Base-by-base conservation (phyloP, 2,888 invertebrate genomes). In the Melipona beecheii region DNA sequence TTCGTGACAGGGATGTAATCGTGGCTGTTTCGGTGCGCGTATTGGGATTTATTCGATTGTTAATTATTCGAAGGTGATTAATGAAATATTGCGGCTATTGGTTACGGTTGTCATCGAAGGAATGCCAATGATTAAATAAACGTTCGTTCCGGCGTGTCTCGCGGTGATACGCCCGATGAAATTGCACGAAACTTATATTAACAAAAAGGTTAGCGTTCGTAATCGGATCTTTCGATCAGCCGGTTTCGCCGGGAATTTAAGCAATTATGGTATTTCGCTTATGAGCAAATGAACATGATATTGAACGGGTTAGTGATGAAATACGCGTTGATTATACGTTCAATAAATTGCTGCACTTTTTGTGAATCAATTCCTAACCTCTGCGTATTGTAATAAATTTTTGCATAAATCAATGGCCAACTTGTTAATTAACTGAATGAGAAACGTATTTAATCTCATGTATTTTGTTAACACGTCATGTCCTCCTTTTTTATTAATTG, bases 11-110 rank as follows among this genome's bases (percentile, higher is more conserved):
- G n/a, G 19, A 6, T 54, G 54, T 24, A 66, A 2, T 24, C 27
- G 24, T 15, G 21, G 19, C 6, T 19, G 4, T 43, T 66, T 66
- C 66, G 11, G 36, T 43, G 27, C 65, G 13, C 43, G 65, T 65
- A 43, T 43, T 24, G 74, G 54, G 43, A 75, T 75, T 75, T 75
- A 75, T 66, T 75, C 66, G 66, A 66, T 66, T 75, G 65, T 65
- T 66, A 66, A 75, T 75, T 66, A 66, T 75, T 75, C 65, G 21
- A 24, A 43, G 56, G 66, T 66, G 56, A 66, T 75, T 75, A 75
- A 75, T 75, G 75, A 56, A 66, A 65, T 60, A 13, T 60, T 6
- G 43, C 54, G 43, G 54, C 56, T 27, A 66, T 66, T 54, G 66
- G n/a, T 66, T 56, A 43, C 66, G 27, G 36, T 75, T 66, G 54